Conservation (phyloP, 2,888 invertebrate species). For the Metallyticus violacea region DNA sequence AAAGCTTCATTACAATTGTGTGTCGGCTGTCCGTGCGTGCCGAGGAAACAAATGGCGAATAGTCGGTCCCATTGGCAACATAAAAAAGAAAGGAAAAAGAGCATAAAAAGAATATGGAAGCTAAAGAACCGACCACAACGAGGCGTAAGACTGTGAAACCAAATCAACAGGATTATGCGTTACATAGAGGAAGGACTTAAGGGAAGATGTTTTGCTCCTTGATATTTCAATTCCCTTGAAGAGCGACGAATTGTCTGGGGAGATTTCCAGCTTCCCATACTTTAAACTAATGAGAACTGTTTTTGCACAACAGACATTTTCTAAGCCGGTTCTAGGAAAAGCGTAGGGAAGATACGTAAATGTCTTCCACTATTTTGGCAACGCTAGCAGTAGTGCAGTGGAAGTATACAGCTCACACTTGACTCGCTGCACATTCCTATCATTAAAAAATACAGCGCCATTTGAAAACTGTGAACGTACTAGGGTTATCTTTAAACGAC, state of each 20-base stretch:
- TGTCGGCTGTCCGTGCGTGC: neutral
- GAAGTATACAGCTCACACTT: no score
- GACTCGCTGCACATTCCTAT: no score
- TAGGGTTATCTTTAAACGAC: no score
- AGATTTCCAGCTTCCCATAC: neutral
- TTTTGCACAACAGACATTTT: no score
- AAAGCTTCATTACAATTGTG: neutral
- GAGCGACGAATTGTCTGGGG: neutral
- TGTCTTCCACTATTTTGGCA: no score
- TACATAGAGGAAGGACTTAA: neutral
- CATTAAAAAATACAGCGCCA: no score
- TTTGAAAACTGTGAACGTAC: no score
- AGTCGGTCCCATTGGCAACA: neutral
- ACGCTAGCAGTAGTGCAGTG: no score
- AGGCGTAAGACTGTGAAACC: neutral
- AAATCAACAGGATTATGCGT: neutral
- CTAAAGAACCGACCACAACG: neutral
- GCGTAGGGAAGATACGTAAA: no score
- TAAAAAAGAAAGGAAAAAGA: neutral
- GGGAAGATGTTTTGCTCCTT: neutral
- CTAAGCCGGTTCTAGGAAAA: no score
- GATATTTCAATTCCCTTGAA: neutral
- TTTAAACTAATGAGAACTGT: no score
- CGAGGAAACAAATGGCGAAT: neutral
- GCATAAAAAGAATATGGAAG: neutral